Conservation (phyloP, 2,113 vertebrate genomes). For the Coregonus clupeaformis region DNA sequence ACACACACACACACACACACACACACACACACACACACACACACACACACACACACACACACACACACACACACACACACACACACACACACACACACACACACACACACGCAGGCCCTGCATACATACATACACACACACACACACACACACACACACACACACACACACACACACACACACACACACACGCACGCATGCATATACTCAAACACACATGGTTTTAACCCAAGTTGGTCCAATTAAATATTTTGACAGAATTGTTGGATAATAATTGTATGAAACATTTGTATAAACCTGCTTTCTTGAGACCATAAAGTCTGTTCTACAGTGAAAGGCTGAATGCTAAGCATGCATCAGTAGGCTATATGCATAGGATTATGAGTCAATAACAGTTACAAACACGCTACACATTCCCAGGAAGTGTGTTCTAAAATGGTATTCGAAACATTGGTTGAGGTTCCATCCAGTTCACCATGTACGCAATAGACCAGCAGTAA, state of each 20-base stretch:
- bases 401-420: background rate
- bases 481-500: background rate
- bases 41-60: background rate
- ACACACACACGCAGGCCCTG: background rate
- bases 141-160: conserved; percentile 11
- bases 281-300: too few species aligned
- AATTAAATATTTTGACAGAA: too few species aligned
- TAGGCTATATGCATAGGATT: background rate
- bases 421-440: background rate
- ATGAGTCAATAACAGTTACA: background rate
- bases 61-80: conserved; percentile 13
- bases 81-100: conserved; percentile 2
- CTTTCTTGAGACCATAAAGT: too few species aligned
- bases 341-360: too few species aligned
- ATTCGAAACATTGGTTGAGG: background rate
- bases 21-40: background rate
- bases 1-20: background rate
- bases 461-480: background rate
- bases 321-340: too few species aligned
- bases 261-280: too few species aligned
- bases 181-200: conserved; percentile 3
- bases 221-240: too few species aligned
- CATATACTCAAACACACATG: conserved; percentile 2
- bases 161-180: background rate
- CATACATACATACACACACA: background rate